Evolutionary conservation across 2,888 invertebrate species (phyloP), one percentile per base, ranked within the genome.

Genomic region (Drosophila nigritarsus): DNA sequence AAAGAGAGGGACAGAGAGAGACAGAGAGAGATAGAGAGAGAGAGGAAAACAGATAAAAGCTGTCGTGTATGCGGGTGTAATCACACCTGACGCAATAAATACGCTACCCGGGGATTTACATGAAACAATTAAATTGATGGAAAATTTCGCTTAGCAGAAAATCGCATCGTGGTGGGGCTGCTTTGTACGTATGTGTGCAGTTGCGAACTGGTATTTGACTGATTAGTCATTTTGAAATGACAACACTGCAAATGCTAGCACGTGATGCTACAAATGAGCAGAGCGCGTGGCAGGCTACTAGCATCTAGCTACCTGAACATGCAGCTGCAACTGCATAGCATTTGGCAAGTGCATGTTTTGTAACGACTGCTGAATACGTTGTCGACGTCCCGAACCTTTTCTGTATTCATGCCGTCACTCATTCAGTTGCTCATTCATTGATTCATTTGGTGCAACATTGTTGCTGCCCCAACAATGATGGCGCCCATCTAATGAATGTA

Each of bases 371-470:
- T 63, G 87, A 80, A 84, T 82, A 90, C 89, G 84, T 87, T 87
- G 87, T 86, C 70, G 69, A 65, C 65, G 73, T 49, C 69, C 61
- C 63, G 66, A 65, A 63, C 67, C 83, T 80, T 73, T 82, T 82
- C 80, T 71, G 83, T 89, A 85, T 80, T 83, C 89, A 87, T 69
- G 59, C 53, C 53, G 49, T 68, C 82, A 59, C 59, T 75, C 71
- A 72, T 34, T 67, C 69, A 62, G 51, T 54, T 50, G 36, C 50
- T 70, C 69, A 62, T 38, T 63, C 62, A 66, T 24, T 79, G 86
- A 83, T 77, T 89, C 89, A 83, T 83, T 87, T 84, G 87, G 59
- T 62, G 87, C 78, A 89, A 87, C 90, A 90, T 87, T 87, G 90
- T 87, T 70, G 74, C 71, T 51, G 64, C 42, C 24, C 45, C 76